phyloP scores from a whole-genome alignment of 2,888 invertebrate genomes.

The Drosophila ezoana region DNA sequence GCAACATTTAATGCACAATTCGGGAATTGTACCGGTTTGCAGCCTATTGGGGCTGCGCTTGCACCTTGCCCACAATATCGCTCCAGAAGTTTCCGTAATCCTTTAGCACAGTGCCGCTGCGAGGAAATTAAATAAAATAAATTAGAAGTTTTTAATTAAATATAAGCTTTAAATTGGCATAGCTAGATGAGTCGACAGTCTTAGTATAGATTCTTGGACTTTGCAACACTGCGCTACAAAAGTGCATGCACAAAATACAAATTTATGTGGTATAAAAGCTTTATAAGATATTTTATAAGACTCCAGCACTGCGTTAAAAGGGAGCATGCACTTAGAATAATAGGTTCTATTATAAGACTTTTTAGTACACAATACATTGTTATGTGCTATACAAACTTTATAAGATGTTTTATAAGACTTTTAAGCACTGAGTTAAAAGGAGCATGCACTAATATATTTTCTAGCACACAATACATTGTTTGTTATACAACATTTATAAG shows the following conservation, averaged over 20 bases:
- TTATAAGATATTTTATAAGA: not conserved
- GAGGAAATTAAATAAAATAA: conserved; percentile 76
- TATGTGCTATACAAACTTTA: not conserved
- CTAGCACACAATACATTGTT: no score
- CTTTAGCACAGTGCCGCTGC: conserved; percentile 91
- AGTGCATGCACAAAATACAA: no score
- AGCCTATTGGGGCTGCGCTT: conserved; percentile 60
- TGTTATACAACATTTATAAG: not conserved
- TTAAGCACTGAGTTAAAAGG: no score
- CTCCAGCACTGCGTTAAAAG: no score
- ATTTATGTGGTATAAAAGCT: not conserved
- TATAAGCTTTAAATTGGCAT: conserved; percentile 42
- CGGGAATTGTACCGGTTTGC: conserved; percentile 15
- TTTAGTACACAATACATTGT: no score
- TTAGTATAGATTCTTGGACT: not conserved
- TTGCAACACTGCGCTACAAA: not conserved
- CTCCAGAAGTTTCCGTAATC: conserved; percentile 92
- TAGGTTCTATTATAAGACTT: no score
- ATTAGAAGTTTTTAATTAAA: conserved; percentile 30
- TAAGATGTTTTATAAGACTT: not conserved
- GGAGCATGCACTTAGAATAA: no score
- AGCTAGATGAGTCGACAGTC: conserved; percentile 51
- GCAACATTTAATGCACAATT: conserved; percentile 34
- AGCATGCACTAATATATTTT: no score
- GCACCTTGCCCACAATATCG: conserved; percentile 87